Base-by-base conservation (phyloP, 2,797 vertebrate species). In the Urophycis tenuis region DNA sequence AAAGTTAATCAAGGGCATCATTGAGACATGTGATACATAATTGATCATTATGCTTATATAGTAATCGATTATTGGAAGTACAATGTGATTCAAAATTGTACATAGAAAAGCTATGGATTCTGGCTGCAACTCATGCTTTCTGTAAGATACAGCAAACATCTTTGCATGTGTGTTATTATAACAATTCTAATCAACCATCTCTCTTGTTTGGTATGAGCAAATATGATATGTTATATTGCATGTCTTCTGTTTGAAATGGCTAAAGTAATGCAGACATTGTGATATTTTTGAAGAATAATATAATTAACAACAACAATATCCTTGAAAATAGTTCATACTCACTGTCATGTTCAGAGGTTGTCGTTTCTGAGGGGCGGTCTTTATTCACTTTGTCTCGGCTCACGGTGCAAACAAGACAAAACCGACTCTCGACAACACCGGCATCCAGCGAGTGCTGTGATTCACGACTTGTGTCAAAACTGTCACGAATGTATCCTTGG, bases 261-360 rank as follows among this genome's bases (percentile, higher is more conserved):
- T 29, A 67, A 25, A 67, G 25, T 67, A 67, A 67, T 67, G 25
- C 60, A 67, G n/a, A 67, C 25, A 67, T 11, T n/a, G 25, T 25
- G 9, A 19, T 22, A 53, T 5, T 53, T 22, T 53, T 53, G 1
- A 60, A 19, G 22, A 60, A 60, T 60, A 25, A 19, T 60, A n/a
- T n/a, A n/a, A n/a, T n/a, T n/a, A n/a, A n/a, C n/a, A n/a, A n/a
- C n/a, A n/a, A n/a, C 2, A 60, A 60, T 25, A 60, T 60, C 53
- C 53, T 60, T 25, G n/a, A 30, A 72, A 36, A 25, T n/a, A 34
- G 33, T 69, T 15, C 25, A 69, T 84, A 93, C 93, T 94, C 82
- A 94, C 93, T 83, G 89, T 88, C 93, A 93, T 93, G 80, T 77
- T 83, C 45, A 53, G 72, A 32, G 29, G 69, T 41, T 74, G 81